Evolutionary conservation across 2,888 invertebrate species (phyloP), one percentile per base, ranked within the genome.

Genomic region (Microdon myrmicae): DNA sequence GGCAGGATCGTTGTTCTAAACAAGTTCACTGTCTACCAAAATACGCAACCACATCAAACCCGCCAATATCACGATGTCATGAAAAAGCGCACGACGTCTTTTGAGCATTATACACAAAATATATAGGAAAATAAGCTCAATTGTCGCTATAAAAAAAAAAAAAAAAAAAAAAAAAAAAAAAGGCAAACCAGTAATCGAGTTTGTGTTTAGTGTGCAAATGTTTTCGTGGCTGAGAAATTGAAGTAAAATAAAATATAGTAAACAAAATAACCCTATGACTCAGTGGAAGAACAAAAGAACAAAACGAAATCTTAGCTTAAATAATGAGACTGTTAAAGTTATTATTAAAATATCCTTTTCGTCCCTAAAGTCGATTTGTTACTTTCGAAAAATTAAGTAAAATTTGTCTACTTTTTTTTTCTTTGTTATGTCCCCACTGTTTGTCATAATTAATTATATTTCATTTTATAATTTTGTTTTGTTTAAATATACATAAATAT

Each of bases 321-420:
- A 67, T 58, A 67, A 67, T 67, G 67, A 67, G 67, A 67, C 67
- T 67, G 67, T 67, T 67, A 58, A 64, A 67, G 56, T 58, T 58
- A 66, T 66, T 66, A 66, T 44, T 59, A 66, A 59, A 49, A 54
- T 48, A 48, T 47, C 44, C 38, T 47, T 56, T 54, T 47, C 39
- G 32, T 10, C 37, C 29, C 29, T 4, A 17, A 41, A 26, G 20
- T 22, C 14, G 31, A 8, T 14, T 17, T 32, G 41, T 60, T 54
- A 20, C 35, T 55, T 48, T 41, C 22, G 28, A 43, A 29, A 29
- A 49, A 41, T n/a, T 16, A 31, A 47, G n/a, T 23, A 41, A 9
- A 25, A 38, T 51, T 47, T 34, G 49, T 61, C 39, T 26, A 16
- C 6, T 20, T 10, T 35, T 9, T 31, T 35, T 9, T 32, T 39